Conservation (phyloP, 2,113 vertebrate species). For the Gobiocypris rarus region DNA sequence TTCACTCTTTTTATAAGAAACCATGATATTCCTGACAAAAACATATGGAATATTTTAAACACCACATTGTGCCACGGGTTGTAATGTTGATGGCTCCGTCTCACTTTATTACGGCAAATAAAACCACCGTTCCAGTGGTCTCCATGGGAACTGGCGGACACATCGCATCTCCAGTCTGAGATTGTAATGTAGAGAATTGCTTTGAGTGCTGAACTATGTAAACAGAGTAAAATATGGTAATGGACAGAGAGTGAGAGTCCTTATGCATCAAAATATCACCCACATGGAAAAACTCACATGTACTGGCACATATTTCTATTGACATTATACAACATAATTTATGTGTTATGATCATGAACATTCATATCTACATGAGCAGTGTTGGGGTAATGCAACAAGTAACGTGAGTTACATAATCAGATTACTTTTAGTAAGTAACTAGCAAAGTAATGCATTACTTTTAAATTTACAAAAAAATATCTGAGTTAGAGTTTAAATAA, state of each 20-base stretch:
- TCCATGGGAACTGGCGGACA: conserved; percentile 47
- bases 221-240: conserved; percentile 1
- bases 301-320: neutral
- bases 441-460: too few relatives aligned
- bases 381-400: too few relatives aligned
- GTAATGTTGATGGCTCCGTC: conserved; percentile 9
- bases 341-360: neutral
- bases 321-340: neutral
- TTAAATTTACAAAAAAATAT: too few relatives aligned
- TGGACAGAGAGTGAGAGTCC: neutral
- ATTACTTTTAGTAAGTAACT: too few relatives aligned
- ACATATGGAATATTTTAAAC: neutral
- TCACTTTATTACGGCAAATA: conserved; percentile 23
- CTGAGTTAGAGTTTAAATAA: too few relatives aligned
- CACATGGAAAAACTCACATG: neutral
- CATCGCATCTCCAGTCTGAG: neutral
- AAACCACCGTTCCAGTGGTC: conserved; percentile 34
- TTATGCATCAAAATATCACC: neutral
- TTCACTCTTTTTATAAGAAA: neutral
- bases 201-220: conserved; percentile 20
- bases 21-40: neutral
- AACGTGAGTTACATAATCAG: too few relatives aligned
- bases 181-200: conserved; percentile 30
- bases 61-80: neutral
- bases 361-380: neutral